Conservation (phyloP, 2,113 vertebrate genomes). For the Amphiprion ocellaris region DNA sequence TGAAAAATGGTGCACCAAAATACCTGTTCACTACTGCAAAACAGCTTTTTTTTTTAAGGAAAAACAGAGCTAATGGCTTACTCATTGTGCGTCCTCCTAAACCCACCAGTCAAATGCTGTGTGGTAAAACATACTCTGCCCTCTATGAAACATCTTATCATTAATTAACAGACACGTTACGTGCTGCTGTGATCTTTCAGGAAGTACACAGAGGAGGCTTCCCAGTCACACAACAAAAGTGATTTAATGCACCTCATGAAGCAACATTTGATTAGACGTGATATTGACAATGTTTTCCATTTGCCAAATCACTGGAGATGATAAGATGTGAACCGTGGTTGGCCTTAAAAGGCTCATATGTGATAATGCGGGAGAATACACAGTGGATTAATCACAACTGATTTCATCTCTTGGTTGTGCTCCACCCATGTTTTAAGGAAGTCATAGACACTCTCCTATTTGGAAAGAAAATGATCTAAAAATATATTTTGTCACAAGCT, state of each 20-base stretch:
- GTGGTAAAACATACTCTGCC: slow-evolving; percentile 62
- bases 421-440: neutral
- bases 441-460: slow-evolving; percentile 6
- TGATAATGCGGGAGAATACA: neutral
- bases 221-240: neutral
- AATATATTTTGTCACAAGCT: slow-evolving; percentile 4
- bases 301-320: neutral
- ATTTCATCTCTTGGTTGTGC: neutral
- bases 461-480: neutral
- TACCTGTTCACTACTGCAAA: slow-evolving; percentile 27
- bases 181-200: slow-evolving; percentile 17
- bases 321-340: neutral
- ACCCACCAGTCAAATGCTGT: slow-evolving; percentile 56
- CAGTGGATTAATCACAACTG: neutral
- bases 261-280: slow-evolving; percentile 17
- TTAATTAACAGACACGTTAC: slow-evolving; percentile 77
- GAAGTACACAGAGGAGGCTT: slow-evolving; percentile 4
- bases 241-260: slow-evolving; percentile 7
- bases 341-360: neutral
- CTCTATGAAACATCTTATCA: slow-evolving; percentile 69
- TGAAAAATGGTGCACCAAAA: slow-evolving; percentile 31
- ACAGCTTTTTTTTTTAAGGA: neutral
- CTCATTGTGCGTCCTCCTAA: slow-evolving; percentile 78
- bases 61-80: slow-evolving; percentile 76
- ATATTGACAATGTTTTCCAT: neutral